Conservation (phyloP, 2,797 vertebrate genomes). For the Eulemur rubriventer region DNA sequence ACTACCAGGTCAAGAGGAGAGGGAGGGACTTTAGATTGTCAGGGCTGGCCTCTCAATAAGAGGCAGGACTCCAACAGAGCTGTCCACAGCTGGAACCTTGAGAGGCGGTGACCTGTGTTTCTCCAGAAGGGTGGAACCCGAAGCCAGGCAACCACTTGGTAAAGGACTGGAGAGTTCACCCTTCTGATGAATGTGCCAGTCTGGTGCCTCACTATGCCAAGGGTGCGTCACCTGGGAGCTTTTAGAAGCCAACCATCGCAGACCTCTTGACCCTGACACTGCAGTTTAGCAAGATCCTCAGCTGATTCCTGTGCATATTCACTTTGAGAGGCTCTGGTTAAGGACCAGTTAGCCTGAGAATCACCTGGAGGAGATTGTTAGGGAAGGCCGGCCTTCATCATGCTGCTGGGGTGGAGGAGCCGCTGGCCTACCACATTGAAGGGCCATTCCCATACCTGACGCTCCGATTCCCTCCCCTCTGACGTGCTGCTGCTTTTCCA, state of each 20-base stretch:
- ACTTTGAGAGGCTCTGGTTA: not conserved
- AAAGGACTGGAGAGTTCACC: not conserved
- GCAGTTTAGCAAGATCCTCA: not conserved
- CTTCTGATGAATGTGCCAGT: not conserved
- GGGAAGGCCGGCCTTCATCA: not conserved
- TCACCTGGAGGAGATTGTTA: not conserved
- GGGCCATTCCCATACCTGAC: not conserved
- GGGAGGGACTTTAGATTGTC: not conserved
- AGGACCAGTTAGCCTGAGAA: not conserved
- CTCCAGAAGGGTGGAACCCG: not conserved
- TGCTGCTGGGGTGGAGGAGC: not conserved
- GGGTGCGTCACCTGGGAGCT: not conserved
- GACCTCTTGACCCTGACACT: not conserved
- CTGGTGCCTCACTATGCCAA: not conserved
- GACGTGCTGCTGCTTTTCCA: not conserved
- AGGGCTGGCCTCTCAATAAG: accelerated
- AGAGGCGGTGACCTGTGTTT: not conserved
- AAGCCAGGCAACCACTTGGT: not conserved
- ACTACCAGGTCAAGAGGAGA: not conserved
- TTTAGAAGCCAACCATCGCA: not conserved
- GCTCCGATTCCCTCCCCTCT: not conserved
- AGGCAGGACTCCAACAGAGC: not conserved
- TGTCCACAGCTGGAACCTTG: no score
- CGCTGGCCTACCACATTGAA: not conserved
- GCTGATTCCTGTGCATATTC: accelerated